Evolutionary conservation across 1,140 invertebrate species (phyloP).

Genomic region (Diabrotica undecimpunctata): DNA sequence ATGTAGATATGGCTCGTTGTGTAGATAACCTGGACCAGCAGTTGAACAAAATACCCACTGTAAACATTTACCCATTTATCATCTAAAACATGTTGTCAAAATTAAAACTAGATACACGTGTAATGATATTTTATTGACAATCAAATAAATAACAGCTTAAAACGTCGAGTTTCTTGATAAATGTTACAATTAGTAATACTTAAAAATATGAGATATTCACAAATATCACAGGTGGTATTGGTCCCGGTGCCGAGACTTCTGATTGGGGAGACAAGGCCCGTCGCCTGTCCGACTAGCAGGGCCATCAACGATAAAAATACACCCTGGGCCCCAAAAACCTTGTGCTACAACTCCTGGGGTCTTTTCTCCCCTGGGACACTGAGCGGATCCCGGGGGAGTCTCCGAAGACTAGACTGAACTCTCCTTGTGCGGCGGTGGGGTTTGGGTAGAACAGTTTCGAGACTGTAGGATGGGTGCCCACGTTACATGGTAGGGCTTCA

Average conservation of each 20-base stretch:
- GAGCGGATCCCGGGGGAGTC: slow-evolving; percentile 10
- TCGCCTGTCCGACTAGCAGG: slow-evolving; percentile 9
- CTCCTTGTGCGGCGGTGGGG: slow-evolving; percentile 46
- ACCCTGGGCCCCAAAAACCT: slow-evolving; percentile 12
- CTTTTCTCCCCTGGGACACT: slow-evolving; percentile 7
- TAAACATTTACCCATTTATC: too few relatives aligned
- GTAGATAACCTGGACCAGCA: too few relatives aligned
- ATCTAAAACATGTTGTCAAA: too few relatives aligned
- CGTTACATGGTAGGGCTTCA: slow-evolving; percentile 48
- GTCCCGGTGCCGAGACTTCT: slow-evolving; percentile 47
- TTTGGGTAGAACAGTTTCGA: slow-evolving; percentile 46
- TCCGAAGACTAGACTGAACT: slow-evolving; percentile 44
- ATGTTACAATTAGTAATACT: slow-evolving; percentile 34
- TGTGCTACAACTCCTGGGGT: background rate
- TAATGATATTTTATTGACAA: slow-evolving; percentile 45
- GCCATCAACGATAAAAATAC: slow-evolving; percentile 12
- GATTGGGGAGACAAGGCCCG: slow-evolving; percentile 36
- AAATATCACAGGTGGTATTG: slow-evolving; percentile 50
- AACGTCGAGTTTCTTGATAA: slow-evolving; percentile 38
- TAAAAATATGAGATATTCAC: slow-evolving; percentile 48
- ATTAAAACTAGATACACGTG: slow-evolving; percentile 30
- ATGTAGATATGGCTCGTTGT: too few relatives aligned
- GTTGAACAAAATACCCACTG: too few relatives aligned
- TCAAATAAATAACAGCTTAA: slow-evolving; percentile 44
- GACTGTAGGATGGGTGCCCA: slow-evolving; percentile 47